A percentile compares a stretch with the other conserved stretches of the same genome.
These are phyloP conservation scores for Tetheella fluctuosa DNA, from an alignment of 2,888 invertebrate genomes.

Conservation along the genomic window DNA sequence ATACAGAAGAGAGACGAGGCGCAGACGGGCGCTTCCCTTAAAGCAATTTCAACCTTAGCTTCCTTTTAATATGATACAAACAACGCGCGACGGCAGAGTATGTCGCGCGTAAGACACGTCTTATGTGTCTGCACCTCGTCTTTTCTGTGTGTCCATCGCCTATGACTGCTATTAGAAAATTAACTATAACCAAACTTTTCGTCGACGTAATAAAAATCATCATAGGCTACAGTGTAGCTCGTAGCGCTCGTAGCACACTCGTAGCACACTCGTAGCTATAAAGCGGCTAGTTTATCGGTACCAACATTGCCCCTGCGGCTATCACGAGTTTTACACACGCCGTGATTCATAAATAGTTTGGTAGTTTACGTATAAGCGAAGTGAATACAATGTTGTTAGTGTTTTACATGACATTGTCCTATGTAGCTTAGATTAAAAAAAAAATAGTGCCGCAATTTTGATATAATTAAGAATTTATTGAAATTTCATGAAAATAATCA, in stretches of 20 bases:
- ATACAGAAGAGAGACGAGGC: too few species aligned
- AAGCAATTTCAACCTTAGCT: too few species aligned
- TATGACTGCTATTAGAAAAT: not conserved
- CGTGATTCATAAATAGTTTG: slow-evolving; percentile 9
- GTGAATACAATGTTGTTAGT: not conserved
- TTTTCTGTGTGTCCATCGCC: too few species aligned
- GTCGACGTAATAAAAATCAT: not conserved
- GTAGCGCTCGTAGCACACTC: slow-evolving; percentile 1
- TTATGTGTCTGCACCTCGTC: too few species aligned
- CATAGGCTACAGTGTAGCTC: not conserved
- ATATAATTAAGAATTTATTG: too few species aligned
- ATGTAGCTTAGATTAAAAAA: not conserved
- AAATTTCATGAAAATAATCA: too few species aligned
- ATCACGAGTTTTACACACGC: slow-evolving; percentile 7
- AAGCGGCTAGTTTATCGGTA: slow-evolving; percentile 1
- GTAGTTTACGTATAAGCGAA: slow-evolving; percentile 8
- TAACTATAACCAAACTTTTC: not conserved
- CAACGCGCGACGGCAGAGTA: too few species aligned
- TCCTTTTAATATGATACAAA: too few species aligned
- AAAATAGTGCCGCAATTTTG: not conserved
- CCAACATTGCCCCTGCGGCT: slow-evolving; percentile 4
- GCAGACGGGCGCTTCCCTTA: too few species aligned
- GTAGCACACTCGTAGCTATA: slow-evolving; percentile 9
- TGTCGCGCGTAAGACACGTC: too few species aligned
- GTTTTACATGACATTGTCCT: not conserved